Evolutionary conservation across 1,140 invertebrate genomes (phyloP).

Genomic region (Bombus confusus): DNA sequence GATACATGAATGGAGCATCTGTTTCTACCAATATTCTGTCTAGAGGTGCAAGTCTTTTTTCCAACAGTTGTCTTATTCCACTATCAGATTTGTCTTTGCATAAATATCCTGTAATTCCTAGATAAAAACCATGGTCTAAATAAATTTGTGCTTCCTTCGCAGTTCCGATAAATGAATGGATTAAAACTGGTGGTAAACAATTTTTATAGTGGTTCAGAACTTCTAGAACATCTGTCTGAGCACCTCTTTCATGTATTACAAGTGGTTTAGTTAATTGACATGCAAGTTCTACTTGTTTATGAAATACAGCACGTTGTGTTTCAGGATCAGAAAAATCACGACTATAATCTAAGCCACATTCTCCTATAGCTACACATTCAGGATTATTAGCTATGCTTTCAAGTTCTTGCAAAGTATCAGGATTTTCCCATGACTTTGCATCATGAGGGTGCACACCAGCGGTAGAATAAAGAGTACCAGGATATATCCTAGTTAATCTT

Average conservation of each 20-base stretch:
- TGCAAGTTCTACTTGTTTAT: conserved; percentile 94
- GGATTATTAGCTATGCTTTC: conserved; percentile 89
- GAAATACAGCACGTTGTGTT: conserved; percentile 93
- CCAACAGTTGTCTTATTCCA: conserved; percentile 92
- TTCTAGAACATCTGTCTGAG: conserved; percentile 90
- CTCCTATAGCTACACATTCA: conserved; percentile 96
- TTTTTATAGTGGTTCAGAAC: conserved; percentile 83
- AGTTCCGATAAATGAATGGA: conserved; percentile 97
- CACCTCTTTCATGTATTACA: conserved; percentile 95
- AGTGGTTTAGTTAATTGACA: conserved; percentile 94
- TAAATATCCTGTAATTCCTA: conserved; percentile 94
- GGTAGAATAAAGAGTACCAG: conserved; percentile 95
- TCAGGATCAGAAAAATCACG: conserved; percentile 95
- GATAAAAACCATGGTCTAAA: conserved; percentile 93
- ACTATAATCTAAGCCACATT: conserved; percentile 97
- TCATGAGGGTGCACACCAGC: conserved; percentile 98
- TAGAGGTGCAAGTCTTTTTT: conserved; percentile 90
- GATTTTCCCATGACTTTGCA: conserved; percentile 95
- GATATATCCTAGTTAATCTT: conserved; percentile 93
- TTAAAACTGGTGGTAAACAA: conserved; percentile 90
- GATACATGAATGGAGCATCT: conserved; percentile 98
- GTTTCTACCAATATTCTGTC: conserved; percentile 94
- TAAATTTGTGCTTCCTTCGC: conserved; percentile 92
- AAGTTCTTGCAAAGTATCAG: conserved; percentile 87
- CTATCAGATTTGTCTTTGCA: conserved; percentile 97